Percentiles rank a stretch among this genome's conserved stretches.
Conservation (phyloP, 2,888 invertebrate species). For the Rotaria socialis region DNA sequence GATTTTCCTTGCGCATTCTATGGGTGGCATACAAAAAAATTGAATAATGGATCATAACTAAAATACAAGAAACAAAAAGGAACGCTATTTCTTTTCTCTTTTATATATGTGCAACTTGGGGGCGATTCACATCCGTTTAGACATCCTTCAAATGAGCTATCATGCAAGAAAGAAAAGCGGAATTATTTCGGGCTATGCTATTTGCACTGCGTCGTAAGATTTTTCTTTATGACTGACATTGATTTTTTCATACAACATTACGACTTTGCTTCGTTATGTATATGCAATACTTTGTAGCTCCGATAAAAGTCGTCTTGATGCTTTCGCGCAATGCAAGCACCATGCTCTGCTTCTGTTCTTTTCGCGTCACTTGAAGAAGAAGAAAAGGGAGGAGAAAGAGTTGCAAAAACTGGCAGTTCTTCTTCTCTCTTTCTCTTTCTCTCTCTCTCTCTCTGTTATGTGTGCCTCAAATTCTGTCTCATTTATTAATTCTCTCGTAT, state of each 20-base stretch:
- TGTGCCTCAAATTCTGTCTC: background rate
- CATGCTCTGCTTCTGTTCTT: background rate
- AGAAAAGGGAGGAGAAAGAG: background rate
- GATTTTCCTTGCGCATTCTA: background rate
- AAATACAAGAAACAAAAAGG: background rate
- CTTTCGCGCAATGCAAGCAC: background rate
- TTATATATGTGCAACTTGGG: background rate
- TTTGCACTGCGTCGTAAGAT: background rate
- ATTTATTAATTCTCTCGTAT: background rate
- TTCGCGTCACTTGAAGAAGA: slow-evolving; percentile 11
- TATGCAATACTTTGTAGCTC: background rate
- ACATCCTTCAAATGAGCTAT: background rate
- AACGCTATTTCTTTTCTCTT: background rate
- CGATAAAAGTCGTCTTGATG: background rate
- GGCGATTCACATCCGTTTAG: background rate
- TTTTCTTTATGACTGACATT: background rate
- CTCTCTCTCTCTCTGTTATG: background rate
- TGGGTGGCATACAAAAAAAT: background rate
- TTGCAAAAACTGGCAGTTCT: background rate
- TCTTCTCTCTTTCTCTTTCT: background rate
- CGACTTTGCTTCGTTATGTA: background rate
- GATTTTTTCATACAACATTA: background rate
- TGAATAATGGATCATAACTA: background rate
- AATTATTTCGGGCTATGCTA: background rate
- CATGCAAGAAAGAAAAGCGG: background rate